Percentiles rank a stretch among this genome's conserved stretches.
Evolutionary conservation across 2,113 vertebrate genomes (phyloP).

Genomic region (Tursiops truncatus): DNA sequence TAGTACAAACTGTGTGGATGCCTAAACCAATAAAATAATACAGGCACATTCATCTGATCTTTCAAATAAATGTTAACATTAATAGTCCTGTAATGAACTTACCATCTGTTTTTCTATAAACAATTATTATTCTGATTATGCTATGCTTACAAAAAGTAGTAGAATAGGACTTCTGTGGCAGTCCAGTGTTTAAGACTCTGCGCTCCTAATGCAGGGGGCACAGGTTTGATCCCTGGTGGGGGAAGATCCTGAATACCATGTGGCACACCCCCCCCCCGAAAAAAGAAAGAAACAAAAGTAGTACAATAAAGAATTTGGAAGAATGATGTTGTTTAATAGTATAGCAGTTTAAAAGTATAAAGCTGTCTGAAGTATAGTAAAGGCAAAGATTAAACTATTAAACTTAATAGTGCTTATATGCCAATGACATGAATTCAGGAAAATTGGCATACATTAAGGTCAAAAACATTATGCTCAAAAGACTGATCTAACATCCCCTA

Average conservation of each 20-base stretch:
- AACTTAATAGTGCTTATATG: background rate
- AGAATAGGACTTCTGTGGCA: background rate
- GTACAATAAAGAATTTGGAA: background rate
- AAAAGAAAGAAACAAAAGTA: background rate
- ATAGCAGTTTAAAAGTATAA: conserved; percentile 20
- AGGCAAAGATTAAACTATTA: background rate
- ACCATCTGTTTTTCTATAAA: conserved; percentile 63
- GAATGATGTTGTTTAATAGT: background rate
- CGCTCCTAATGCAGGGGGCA: too few species aligned
- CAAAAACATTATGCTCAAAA: background rate
- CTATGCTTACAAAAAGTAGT: background rate
- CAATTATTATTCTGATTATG: conserved; percentile 5
- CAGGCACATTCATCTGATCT: conserved; percentile 25
- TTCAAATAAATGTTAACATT: conserved; percentile 63
- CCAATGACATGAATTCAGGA: background rate
- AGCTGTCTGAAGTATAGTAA: background rate
- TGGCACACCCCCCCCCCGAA: background rate
- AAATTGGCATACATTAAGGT: background rate
- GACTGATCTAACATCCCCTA: background rate
- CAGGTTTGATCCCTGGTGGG: too few species aligned
- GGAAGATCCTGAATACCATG: too few species aligned
- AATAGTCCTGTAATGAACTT: conserved; percentile 39
- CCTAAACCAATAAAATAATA: conserved; percentile 41
- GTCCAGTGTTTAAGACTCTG: too few species aligned
- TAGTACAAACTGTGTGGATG: background rate